Percentiles rank a stretch among this genome's conserved stretches.
phyloP scores from a whole-genome alignment of 2,888 invertebrate species.

The Leucoma salicis region DNA sequence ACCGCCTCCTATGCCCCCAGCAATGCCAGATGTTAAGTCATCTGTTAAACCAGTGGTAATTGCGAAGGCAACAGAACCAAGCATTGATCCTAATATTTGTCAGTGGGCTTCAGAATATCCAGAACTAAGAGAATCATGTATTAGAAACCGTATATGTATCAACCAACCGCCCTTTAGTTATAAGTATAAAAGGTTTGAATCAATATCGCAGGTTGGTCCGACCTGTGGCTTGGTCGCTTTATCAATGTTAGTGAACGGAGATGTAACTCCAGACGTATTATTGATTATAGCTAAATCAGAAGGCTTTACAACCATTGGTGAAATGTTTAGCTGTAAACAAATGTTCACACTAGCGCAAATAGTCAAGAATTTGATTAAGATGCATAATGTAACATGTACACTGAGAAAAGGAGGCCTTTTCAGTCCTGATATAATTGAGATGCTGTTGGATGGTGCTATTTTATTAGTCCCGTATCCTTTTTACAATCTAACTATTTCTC shows the following conservation, averaged over 20 bases:
- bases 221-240: constrained; percentile 95
- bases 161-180: constrained; percentile 72
- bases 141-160: constrained; percentile 76
- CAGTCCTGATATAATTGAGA: constrained; percentile 72
- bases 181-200: constrained; percentile 62
- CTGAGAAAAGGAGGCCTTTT: constrained; percentile 68
- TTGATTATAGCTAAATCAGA: constrained; percentile 83
- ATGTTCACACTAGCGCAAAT: constrained; percentile 84
- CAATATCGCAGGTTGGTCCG: constrained; percentile 82
- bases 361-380: constrained; percentile 74
- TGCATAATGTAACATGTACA: constrained; percentile 54
- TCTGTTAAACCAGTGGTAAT: constrained; percentile 18
- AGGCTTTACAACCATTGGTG: constrained; percentile 91
- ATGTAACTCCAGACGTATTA: constrained; percentile 79
- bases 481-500: too few species aligned
- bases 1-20: constrained; percentile 50
- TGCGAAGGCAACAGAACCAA: constrained; percentile 17
- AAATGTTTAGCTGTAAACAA: constrained; percentile 91
- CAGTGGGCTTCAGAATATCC: constrained; percentile 82
- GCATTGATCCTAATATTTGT: constrained; percentile 59
- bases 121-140: constrained; percentile 82
- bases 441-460: constrained; percentile 80
- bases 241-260: constrained; percentile 87
- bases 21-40: constrained; percentile 22
- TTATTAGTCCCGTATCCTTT: constrained; percentile 85